Percentiles rank a stretch among this genome's conserved stretches.
phyloP scores from a whole-genome alignment of 2,113 vertebrate genomes.

The Rousettus leschenaultii region DNA sequence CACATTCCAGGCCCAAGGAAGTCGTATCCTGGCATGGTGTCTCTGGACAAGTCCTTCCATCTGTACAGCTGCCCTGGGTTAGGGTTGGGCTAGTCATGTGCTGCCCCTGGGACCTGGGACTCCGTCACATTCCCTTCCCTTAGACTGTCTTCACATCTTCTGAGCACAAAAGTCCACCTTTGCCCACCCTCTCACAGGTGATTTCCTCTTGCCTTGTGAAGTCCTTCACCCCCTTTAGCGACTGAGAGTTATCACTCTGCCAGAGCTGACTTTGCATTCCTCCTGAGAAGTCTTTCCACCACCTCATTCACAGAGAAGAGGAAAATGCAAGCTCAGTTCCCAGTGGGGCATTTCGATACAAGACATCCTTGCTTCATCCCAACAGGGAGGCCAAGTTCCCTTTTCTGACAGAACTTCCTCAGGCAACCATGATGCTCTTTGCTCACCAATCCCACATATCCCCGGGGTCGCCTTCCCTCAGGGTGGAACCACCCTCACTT shows the following conservation, averaged over 20 bases:
- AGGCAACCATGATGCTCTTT: neutral
- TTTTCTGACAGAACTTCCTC: neutral
- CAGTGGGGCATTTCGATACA: neutral
- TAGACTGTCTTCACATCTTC: neutral
- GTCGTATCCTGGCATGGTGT: neutral
- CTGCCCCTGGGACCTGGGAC: neutral
- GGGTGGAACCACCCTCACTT: neutral
- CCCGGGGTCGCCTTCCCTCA: neutral
- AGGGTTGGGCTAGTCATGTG: neutral
- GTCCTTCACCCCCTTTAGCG: neutral
- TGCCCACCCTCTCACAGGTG: neutral
- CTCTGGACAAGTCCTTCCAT: neutral
- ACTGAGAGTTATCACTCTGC: neutral
- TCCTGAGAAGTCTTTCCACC: neutral
- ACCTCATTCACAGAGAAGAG: neutral
- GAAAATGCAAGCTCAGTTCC: neutral
- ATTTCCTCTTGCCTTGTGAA: neutral
- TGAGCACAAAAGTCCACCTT: neutral
- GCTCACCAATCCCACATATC: neutral
- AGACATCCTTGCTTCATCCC: neutral
- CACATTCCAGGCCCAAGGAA: neutral
- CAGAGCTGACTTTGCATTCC: neutral
- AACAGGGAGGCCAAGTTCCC: neutral
- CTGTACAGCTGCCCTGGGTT: neutral
- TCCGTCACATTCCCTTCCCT: neutral